phyloP scores from a whole-genome alignment of 2,113 vertebrate species.

The Pungitius pungitius region DNA sequence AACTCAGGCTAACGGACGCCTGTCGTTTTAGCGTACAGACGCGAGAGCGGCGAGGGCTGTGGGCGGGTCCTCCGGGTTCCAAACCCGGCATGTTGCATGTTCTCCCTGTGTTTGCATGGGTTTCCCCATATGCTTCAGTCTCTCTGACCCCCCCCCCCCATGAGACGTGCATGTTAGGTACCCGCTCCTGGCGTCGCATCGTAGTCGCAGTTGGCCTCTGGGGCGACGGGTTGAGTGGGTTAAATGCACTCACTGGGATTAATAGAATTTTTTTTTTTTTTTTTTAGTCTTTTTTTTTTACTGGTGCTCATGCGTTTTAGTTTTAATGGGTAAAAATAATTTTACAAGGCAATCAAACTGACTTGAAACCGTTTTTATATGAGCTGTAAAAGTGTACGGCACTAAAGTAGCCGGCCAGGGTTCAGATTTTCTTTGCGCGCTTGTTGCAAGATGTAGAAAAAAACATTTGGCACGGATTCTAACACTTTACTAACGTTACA shows the following conservation, averaged over 20 bases:
- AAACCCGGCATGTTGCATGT: too few relatives aligned
- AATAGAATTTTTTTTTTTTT: conserved; percentile 4
- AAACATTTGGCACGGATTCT: background rate
- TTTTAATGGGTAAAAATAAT: background rate
- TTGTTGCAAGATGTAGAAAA: conserved; percentile 12
- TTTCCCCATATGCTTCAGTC: background rate
- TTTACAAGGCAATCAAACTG: conserved; percentile 10
- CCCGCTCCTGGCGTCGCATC: conserved; percentile 4
- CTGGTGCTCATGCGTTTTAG: background rate
- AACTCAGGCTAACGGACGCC: background rate
- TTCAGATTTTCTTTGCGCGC: conserved; percentile 5
- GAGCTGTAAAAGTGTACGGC: conserved; percentile 20
- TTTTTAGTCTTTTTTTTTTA: background rate
- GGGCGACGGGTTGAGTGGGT: conserved; percentile 12
- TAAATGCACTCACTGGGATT: conserved; percentile 13
- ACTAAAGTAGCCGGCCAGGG: background rate
- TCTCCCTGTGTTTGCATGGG: conserved; percentile 15
- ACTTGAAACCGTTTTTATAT: conserved; percentile 3
- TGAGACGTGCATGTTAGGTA: conserved; percentile 26
- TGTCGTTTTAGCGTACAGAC: background rate
- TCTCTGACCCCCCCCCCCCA: conserved; percentile 1
- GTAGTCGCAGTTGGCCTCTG: background rate
- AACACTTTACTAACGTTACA: too few relatives aligned
- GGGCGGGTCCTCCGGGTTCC: too few relatives aligned
- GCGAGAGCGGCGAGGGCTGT: background rate